Evolutionary conservation across 2,797 vertebrate species (phyloP), one percentile per base, ranked within the genome.

Genomic region (Nothura maculosa): DNA sequence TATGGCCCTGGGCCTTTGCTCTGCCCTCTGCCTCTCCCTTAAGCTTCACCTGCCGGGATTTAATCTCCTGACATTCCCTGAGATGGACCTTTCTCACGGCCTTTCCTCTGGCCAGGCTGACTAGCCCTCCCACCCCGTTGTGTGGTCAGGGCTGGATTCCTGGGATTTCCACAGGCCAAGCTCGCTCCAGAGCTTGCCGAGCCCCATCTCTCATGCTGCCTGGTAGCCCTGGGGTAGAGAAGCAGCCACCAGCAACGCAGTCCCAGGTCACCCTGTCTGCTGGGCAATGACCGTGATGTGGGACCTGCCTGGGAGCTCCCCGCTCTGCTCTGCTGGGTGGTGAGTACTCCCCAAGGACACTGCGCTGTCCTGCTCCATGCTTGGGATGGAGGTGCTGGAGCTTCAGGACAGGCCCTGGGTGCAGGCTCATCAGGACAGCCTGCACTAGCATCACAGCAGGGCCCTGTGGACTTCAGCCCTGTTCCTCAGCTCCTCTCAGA

Each of bases 51-150:
- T 7, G 0, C 0, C 42, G 12, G 36, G 38, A 32, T 77, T 76
- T 86, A 19, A 18, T 8, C 12, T 64, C 45, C 36, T 19, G 0
- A 0, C 20, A 1, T 28, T 48, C n/a, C 52, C n/a, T 13, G 25
- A 55, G 34, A 81, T 2, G 67, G 63, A 45, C 15, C 12, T 34
- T 81, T 25, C 6, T 34, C 9, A 55, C 17, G 3, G 19, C 6
- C 3, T 63, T 54, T n/a, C 25, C 25, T 61, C 28, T 10, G 3
- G 25, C 32, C 22, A 14, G 57, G 21, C 11, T 45, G 72, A 12
- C 36, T 40, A 42, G 47, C 43, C 45, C 52, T 54, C 18, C 52
- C 28, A 54, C 28, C 28, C 17, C 10, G 28, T 30, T 18, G 17
- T 19, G 28, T 19, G 52, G 52, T 54, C 52, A 30, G 28, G 28